phyloP scores from a whole-genome alignment of 2,113 vertebrate species.

The Dendropsophus ebraccatus region DNA sequence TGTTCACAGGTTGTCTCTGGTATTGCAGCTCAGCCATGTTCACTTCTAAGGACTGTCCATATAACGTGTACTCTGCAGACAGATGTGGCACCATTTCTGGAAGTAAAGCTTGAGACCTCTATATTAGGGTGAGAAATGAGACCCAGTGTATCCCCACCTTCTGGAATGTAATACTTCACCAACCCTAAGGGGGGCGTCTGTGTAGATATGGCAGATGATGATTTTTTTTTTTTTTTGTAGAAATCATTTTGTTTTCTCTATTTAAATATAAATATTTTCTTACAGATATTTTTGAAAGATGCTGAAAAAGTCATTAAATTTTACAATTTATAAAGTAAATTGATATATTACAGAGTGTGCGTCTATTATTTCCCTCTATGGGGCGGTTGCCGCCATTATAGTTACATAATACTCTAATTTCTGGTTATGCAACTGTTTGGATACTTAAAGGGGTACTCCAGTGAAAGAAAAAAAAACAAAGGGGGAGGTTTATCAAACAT shows the following conservation, averaged over 20 bases:
- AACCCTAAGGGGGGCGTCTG: not conserved
- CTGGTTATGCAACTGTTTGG: no score
- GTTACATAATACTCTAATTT: no score
- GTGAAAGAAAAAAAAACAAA: no score
- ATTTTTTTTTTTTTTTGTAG: slow-evolving; percentile 62
- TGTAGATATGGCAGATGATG: slow-evolving; percentile 58
- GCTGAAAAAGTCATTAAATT: slow-evolving; percentile 53
- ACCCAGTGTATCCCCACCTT: not conserved
- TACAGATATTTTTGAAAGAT: slow-evolving; percentile 73
- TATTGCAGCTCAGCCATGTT: no score
- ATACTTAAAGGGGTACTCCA: no score
- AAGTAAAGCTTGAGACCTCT: no score
- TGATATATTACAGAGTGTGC: slow-evolving; percentile 14
- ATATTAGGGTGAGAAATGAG: not conserved
- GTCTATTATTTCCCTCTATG: not conserved
- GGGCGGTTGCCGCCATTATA: no score
- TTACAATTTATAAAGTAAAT: slow-evolving; percentile 67
- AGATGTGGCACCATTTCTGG: no score
- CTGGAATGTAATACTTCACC: slow-evolving; percentile 23
- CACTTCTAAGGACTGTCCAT: no score
- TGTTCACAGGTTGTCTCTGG: no score
- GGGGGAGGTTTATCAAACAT: no score
- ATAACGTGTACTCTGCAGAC: no score
- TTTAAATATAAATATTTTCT: slow-evolving; percentile 75
- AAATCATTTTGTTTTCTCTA: slow-evolving; percentile 68